Conservation (phyloP, 2,888 invertebrate genomes). For the Hipparchia sbordonii region DNA sequence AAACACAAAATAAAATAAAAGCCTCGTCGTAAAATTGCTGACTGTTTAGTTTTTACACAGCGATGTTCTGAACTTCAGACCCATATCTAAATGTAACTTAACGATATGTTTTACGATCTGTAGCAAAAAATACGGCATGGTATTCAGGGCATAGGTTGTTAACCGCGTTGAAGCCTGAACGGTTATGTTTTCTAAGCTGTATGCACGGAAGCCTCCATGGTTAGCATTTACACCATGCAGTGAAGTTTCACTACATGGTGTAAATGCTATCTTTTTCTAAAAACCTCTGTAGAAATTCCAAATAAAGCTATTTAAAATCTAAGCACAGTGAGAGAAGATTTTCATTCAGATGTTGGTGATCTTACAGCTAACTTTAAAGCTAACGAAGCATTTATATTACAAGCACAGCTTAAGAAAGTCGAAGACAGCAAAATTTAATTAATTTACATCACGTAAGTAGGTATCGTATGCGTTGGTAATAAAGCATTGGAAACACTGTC, state of each 20-base stretch:
- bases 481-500: slow-evolving; percentile 4
- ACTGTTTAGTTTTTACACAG: not conserved
- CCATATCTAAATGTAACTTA: not conserved
- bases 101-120: not conserved
- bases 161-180: slow-evolving; percentile 25
- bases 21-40: too few relatives aligned
- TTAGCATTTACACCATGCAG: not conserved
- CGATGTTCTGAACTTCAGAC: not conserved
- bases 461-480: not conserved
- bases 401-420: not conserved
- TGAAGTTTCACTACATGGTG: not conserved
- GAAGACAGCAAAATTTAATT: slow-evolving; percentile 5
- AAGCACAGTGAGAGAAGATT: too few relatives aligned
- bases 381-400: not conserved
- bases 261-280: too few relatives aligned
- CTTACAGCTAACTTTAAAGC: not conserved
- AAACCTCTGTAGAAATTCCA: too few relatives aligned
- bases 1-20: too few relatives aligned
- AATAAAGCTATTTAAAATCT: too few relatives aligned
- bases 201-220: slow-evolving; percentile 24
- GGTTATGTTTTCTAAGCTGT: slow-evolving; percentile 23
- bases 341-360: too few relatives aligned
- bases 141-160: slow-evolving; percentile 28
- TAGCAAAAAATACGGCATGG: not conserved
- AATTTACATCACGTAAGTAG: slow-evolving; percentile 11